phyloP scores from a whole-genome alignment of 2,888 invertebrate genomes.

The Stomorhina lunata region DNA sequence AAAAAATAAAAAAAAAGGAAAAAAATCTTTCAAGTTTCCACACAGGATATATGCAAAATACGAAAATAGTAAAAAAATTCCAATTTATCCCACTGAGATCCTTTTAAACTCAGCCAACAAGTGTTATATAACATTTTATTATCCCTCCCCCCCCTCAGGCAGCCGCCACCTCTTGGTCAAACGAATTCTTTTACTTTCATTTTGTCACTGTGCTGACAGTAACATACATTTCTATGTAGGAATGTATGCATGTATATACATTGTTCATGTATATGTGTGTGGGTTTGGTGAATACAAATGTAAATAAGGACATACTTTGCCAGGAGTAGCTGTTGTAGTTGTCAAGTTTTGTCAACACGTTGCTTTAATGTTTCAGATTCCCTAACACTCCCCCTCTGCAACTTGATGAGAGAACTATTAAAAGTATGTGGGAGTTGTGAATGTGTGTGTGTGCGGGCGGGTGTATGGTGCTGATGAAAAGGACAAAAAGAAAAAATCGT shows the following conservation, averaged over 20 bases:
- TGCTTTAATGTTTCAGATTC: constrained; percentile 11
- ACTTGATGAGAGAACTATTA: not conserved
- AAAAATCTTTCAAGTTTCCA: not conserved
- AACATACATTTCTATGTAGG: not conserved
- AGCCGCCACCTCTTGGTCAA: no score
- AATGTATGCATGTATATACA: no score
- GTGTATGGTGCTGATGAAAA: no score
- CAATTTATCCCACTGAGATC: not conserved
- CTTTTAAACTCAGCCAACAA: constrained; percentile 34
- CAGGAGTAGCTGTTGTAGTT: constrained; percentile 3
- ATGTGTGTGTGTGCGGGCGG: no score
- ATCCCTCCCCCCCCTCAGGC: not conserved
- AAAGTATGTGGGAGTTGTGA: not conserved
- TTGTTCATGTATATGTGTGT: not conserved
- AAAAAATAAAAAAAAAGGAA: not conserved
- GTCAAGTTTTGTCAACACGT: constrained; percentile 40
- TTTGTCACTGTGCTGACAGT: not conserved
- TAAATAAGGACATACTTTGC: not conserved
- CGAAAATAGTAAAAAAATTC: not conserved
- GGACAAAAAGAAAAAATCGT: not conserved
- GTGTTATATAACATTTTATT: constrained; percentile 49
- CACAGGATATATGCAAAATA: not conserved
- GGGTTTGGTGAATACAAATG: not conserved
- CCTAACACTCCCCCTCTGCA: not conserved
- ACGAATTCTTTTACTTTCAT: not conserved